Base-by-base conservation (phyloP, 2,888 invertebrate species). In the Ectemnius lituratus region DNA sequence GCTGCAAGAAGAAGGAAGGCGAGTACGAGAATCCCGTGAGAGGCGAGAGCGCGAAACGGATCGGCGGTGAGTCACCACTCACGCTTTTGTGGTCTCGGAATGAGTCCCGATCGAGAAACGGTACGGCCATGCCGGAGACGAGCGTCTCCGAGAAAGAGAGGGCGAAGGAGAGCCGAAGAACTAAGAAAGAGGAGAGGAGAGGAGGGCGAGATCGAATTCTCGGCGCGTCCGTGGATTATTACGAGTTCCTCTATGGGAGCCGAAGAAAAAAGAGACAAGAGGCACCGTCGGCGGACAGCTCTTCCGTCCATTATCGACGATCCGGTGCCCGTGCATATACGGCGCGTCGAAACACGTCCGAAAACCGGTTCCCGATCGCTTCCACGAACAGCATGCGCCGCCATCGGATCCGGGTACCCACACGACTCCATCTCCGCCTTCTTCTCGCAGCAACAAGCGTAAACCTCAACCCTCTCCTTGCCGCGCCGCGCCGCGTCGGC, bases 391-490 rank as follows among this genome's bases (percentile, higher is more conserved):
- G 78, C 80, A 79, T 79, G 83, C 80, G 83, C 37, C 37, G 37
- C 83, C 84, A 83, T 86, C 86, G 88, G 89, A 89, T 89, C 89
- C 89, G 88, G 89, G 88, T 86, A 85, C 75, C 75, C 83, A 79
- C 81, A 82, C 78, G 73, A 73, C 71, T 77, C 70, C 66, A 62
- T 78, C 74, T 61, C 74, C 67, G 61, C 73, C 66, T 76, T 70
- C 76, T 46, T 69, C 67, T 23, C 27, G n/a, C 61, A 28, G 67
- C 67, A 57, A 37, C 37, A 73, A 65, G 69, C 71, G 8, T 37
- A 37, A 37, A 11, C 11, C 37, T 8, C 6, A 37, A 61, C 37
- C 61, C 52, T 52, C 63, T 28, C 18, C 28, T 47, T 60, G 18
- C n/a, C 6, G 20, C 62, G 11, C 37, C 67, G 8, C 27, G 52